Evolutionary conservation across 2,888 invertebrate species (phyloP).

Genomic region (Ochropleura plecta): DNA sequence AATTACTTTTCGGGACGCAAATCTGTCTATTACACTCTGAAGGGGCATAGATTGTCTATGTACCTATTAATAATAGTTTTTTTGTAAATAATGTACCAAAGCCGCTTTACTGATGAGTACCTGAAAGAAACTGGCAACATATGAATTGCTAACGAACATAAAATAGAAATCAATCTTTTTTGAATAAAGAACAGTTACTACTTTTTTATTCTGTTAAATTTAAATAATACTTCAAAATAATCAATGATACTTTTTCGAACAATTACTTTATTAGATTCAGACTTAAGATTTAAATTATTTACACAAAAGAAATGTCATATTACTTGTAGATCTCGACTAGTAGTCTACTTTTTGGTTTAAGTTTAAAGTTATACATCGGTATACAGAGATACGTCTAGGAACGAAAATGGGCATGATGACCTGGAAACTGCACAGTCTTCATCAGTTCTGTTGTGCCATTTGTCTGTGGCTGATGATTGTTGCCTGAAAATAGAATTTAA

Average conservation of each 20-base stretch:
- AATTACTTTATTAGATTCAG: background rate
- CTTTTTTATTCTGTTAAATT: background rate
- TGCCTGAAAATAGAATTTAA: constrained; percentile 76
- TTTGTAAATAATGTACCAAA: constrained; percentile 1
- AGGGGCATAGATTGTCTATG: constrained; percentile 65
- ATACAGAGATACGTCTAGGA: constrained; percentile 89
- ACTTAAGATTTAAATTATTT: background rate
- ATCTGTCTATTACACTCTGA: constrained; percentile 54
- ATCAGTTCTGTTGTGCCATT: constrained; percentile 79
- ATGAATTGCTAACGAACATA: background rate
- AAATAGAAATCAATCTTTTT: background rate
- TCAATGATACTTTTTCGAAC: background rate
- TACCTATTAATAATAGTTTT: constrained; percentile 6
- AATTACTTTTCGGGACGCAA: constrained; percentile 48
- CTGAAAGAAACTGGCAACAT: constrained; percentile 6
- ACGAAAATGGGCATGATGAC: constrained; percentile 89
- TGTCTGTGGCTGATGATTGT: constrained; percentile 77
- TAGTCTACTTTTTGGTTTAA: background rate
- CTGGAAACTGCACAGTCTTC: constrained; percentile 86
- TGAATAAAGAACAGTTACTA: background rate
- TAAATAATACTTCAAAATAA: background rate
- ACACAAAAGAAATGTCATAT: background rate
- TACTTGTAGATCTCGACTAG: background rate
- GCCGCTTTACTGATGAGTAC: constrained; percentile 25
- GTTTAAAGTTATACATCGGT: constrained; percentile 80